Conservation (phyloP, 2,113 vertebrate species). For the Noturus placidus region DNA sequence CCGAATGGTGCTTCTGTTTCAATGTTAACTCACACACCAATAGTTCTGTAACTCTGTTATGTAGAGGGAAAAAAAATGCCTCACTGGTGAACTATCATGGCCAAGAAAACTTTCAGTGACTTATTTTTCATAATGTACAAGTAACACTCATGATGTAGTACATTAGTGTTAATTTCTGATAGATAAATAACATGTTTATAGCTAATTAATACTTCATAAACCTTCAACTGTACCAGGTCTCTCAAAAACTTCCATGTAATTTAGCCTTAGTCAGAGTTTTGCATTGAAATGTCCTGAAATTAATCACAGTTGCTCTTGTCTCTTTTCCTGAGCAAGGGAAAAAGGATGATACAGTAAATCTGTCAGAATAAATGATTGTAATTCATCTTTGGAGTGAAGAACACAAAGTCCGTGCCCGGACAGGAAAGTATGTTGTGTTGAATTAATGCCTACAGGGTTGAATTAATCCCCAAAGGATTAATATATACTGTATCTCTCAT, state of each 20-base stretch:
- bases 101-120: background rate
- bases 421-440: background rate
- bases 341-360: constrained; percentile 13
- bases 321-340: constrained; percentile 9
- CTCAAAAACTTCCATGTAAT: background rate
- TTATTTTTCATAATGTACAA: background rate
- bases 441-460: constrained; percentile 3
- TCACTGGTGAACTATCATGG: background rate
- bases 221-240: background rate
- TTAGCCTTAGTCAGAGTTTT: constrained; percentile 1
- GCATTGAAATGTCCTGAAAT: constrained; percentile 1
- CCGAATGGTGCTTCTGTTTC: background rate
- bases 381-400: constrained; percentile 35
- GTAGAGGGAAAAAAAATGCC: background rate
- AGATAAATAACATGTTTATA: background rate
- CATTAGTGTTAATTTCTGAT: background rate
- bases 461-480: constrained; percentile 20
- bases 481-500: background rate
- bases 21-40: background rate
- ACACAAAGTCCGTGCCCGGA: constrained; percentile 11
- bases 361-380: constrained; percentile 24
- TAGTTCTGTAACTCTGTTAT: background rate
- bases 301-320: constrained; percentile 24
- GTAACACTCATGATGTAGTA: background rate
- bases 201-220: no score